Evolutionary conservation across 2,888 invertebrate species (phyloP).

Genomic region (Microchrysa polita): DNA sequence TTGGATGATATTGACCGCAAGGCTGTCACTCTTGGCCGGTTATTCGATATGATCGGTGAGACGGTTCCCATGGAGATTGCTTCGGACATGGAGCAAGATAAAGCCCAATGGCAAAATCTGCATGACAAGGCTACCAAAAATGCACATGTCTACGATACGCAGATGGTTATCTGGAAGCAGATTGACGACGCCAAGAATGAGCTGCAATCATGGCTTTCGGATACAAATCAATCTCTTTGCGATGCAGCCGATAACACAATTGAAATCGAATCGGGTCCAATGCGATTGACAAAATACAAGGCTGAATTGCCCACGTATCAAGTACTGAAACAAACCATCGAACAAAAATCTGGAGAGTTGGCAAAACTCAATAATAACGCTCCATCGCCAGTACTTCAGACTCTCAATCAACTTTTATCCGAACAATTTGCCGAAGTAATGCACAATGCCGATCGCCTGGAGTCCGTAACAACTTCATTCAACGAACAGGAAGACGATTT

Average conservation of each 20-base stretch:
- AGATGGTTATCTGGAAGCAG: slow-evolving; percentile 92
- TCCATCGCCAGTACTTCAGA: slow-evolving; percentile 73
- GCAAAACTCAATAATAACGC: slow-evolving; percentile 76
- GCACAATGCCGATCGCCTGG: slow-evolving; percentile 77
- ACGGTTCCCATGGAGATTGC: slow-evolving; percentile 66
- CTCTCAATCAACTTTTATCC: slow-evolving; percentile 74
- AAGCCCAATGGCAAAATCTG: slow-evolving; percentile 75
- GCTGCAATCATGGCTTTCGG: slow-evolving; percentile 82
- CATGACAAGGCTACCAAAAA: slow-evolving; percentile 77
- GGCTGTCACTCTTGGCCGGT: slow-evolving; percentile 65
- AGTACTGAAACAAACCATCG: slow-evolving; percentile 79
- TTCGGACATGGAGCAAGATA: slow-evolving; percentile 68
- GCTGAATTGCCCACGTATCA: slow-evolving; percentile 84
- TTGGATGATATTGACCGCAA: slow-evolving; percentile 83
- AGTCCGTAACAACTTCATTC: slow-evolving; percentile 76
- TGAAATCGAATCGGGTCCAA: slow-evolving; percentile 83
- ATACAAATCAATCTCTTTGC: slow-evolving; percentile 80
- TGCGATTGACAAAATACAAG: slow-evolving; percentile 82
- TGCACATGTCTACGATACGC: slow-evolving; percentile 85
- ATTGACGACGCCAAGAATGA: slow-evolving; percentile 87
- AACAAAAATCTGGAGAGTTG: slow-evolving; percentile 82
- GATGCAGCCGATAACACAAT: slow-evolving; percentile 79
- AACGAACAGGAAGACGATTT: slow-evolving; percentile 79
- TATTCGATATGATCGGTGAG: slow-evolving; percentile 65
- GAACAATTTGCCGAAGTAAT: slow-evolving; percentile 81